Evolutionary conservation across 2,113 vertebrate genomes (phyloP), one percentile per base, ranked within the genome.

Genomic region (Prunella himalayana): DNA sequence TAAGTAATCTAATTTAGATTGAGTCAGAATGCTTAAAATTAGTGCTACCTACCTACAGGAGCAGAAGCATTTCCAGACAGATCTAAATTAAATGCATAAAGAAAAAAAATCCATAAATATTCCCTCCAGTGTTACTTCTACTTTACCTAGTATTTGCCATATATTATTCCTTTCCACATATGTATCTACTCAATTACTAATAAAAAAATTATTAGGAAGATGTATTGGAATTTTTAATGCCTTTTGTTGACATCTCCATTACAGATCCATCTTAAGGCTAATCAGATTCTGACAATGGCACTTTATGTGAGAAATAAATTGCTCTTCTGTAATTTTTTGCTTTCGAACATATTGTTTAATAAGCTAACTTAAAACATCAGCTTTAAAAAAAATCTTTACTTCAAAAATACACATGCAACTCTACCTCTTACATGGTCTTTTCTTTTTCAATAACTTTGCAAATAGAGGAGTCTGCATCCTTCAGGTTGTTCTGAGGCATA

Each of bases 401-500:
- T 71, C 27, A 91, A 91, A 90, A 72, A 33, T 39, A 56, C 6
- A 63, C 77, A 30, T 31, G 18, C 35, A 63, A 39, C 2, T 21
- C n/a, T 35, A 54, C 13, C 11, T 81, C 86, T 70, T 71, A 33
- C 6, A 53, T 37, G 82, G 84, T 45, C 60, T 95, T 94, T 65
- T 86, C 66, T 85, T 82, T 93, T 75, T 71, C 61, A 79, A 0
- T 15, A 64, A 69, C 72, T 86, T 90, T 37, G 44, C 42, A 69
- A 54, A 86, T 28, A 64, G 80, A 89, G 39, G 45, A 91, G 82
- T 90, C 77, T 86, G 42, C 68, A 85, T 66, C 81, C 94, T 95
- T 97, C 97, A 97, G 94, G 90, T 93, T 86, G 82, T 72, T 97
- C 91, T 91, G 54, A n/a, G 83, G 87, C 53, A 56, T 86, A 91